Evolutionary conservation across 2,888 invertebrate species (phyloP).

Genomic region (Drosophila maculinotata): DNA sequence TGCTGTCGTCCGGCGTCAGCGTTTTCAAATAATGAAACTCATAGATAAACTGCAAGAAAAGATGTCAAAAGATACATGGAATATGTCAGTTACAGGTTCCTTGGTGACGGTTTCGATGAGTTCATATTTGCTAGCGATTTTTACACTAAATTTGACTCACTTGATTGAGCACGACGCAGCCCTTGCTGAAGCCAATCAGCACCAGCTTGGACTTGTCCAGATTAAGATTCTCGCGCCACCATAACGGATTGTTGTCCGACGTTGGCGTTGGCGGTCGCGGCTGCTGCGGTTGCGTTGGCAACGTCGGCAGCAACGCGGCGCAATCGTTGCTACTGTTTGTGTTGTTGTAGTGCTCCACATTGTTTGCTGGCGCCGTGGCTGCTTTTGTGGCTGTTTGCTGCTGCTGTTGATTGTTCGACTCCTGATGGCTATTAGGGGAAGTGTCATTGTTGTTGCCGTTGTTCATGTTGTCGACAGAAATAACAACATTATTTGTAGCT

Average conservation of each 20-base stretch:
- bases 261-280: conserved; percentile 52
- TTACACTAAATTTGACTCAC: conserved; percentile 85
- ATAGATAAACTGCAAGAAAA: conserved; percentile 88
- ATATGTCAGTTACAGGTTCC: neutral
- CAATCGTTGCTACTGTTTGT: conserved; percentile 60
- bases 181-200: conserved; percentile 95
- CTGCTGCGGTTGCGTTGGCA: conserved; percentile 59
- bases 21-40: conserved; percentile 92
- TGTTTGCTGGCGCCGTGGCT: conserved; percentile 40
- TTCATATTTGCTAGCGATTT: conserved; percentile 72
- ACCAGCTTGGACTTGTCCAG: conserved; percentile 88
- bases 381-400: conserved; percentile 28
- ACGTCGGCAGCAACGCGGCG: conserved; percentile 47
- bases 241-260: conserved; percentile 85
- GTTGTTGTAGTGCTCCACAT: conserved; percentile 57
- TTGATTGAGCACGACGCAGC: conserved; percentile 95
- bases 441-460: conserved; percentile 49
- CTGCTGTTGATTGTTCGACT: conserved; percentile 38
- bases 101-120: neutral
- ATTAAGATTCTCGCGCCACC: conserved; percentile 87
- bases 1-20: conserved; percentile 88
- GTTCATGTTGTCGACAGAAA: conserved; percentile 46
- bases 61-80: neutral
- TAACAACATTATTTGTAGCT: conserved; percentile 49
- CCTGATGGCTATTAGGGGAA: conserved; percentile 41